Percentiles rank a stretch among this genome's conserved stretches.
phyloP scores from a whole-genome alignment of 1,140 invertebrate species.

The Drosophila bocki region DNA sequence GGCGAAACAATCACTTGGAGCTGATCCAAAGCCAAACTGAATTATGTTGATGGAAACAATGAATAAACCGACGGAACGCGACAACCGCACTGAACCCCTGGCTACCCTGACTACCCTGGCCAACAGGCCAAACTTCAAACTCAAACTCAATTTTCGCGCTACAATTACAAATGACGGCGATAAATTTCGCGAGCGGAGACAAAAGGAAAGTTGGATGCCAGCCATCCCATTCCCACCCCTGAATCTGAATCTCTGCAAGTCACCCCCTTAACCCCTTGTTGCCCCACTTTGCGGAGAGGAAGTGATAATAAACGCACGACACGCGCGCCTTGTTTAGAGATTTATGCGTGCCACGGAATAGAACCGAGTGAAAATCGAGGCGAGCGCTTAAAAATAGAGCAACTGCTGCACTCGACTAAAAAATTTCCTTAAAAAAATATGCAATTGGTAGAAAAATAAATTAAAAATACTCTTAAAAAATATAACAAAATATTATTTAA shows the following conservation, averaged over 20 bases:
- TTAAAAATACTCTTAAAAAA: not conserved
- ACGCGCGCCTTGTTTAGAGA: conserved; percentile 81
- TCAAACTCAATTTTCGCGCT: conserved; percentile 83
- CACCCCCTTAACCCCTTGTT: conserved; percentile 16
- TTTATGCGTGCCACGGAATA: conserved; percentile 75
- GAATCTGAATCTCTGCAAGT: conserved; percentile 22
- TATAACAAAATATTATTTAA: not conserved
- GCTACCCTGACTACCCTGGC: conserved; percentile 25
- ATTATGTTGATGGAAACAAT: conserved; percentile 82
- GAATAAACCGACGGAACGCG: conserved; percentile 26
- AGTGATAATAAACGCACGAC: conserved; percentile 80
- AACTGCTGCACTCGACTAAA: conserved; percentile 3
- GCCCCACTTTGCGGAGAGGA: conserved; percentile 51
- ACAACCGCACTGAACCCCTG: conserved; percentile 10
- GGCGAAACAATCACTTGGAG: conserved; percentile 74
- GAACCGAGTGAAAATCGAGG: conserved; percentile 27
- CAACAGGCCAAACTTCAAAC: conserved; percentile 67
- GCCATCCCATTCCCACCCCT: conserved; percentile 18
- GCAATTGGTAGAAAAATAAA: not conserved
- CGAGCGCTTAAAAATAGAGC: conserved; percentile 29
- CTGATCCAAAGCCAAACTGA: conserved; percentile 73
- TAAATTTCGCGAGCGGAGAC: conserved; percentile 74
- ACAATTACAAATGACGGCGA: conserved; percentile 82
- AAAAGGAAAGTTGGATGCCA: conserved; percentile 68
- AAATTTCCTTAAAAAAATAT: not conserved